Conservation (phyloP, 2,113 vertebrate species). For the Aythya baeri region DNA sequence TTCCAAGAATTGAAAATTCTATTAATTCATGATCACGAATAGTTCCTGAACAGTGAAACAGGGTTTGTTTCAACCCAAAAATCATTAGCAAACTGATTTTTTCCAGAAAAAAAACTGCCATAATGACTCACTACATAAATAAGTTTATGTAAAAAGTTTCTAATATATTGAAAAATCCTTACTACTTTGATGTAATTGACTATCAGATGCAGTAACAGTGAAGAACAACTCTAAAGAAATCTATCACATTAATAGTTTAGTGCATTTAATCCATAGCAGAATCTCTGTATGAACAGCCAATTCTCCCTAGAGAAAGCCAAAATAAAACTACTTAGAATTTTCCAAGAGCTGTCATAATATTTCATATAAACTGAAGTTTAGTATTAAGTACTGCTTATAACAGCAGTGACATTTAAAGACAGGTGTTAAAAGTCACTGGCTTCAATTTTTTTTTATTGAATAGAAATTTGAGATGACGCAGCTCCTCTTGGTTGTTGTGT, state of each 20-base stretch:
- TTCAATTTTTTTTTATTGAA: background rate
- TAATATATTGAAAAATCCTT: constrained; percentile 14
- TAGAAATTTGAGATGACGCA: background rate
- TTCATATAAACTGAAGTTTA: constrained; percentile 29
- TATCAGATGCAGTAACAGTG: background rate
- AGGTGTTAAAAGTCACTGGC: background rate
- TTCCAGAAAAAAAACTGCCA: background rate
- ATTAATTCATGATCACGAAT: too few species aligned
- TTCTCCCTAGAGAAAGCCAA: constrained; percentile 13
- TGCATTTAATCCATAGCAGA: constrained; percentile 25
- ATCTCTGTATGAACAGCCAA: constrained; percentile 24
- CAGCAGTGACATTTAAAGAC: constrained; percentile 13
- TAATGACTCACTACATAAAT: constrained; percentile 11
- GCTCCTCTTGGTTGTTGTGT: background rate
- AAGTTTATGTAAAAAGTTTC: background rate
- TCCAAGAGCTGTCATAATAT: constrained; percentile 36
- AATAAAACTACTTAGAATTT: constrained; percentile 1
- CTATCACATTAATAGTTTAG: constrained; percentile 4
- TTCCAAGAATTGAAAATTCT: too few species aligned
- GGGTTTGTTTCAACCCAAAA: background rate
- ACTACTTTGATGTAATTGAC: background rate
- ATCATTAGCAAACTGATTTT: background rate
- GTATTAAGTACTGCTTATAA: background rate
- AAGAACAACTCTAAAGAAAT: constrained; percentile 39
- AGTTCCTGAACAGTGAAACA: background rate